A percentile compares a stretch with the other conserved stretches of the same genome.
These are phyloP conservation scores for Sinodicranocentrus sp. DNA, from an alignment of 2,888 invertebrate genomes.

Conservation along the genomic window DNA sequence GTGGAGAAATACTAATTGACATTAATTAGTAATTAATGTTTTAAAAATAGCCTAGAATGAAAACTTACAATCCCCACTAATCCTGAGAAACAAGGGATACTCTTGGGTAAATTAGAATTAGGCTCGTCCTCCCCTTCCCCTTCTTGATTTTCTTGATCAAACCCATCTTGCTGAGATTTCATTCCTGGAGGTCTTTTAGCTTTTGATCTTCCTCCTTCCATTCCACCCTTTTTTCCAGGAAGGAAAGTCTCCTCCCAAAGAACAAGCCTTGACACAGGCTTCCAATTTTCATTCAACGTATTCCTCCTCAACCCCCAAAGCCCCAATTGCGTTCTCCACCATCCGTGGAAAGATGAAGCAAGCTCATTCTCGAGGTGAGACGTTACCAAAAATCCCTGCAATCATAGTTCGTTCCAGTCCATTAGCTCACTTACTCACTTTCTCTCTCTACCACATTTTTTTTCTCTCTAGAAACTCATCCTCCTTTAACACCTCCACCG, in stretches of 20 bases:
- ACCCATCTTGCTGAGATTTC: not conserved
- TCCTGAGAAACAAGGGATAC: conserved; percentile 67
- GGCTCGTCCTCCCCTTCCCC: not conserved
- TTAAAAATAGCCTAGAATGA: no score
- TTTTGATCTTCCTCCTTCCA: conserved; percentile 5
- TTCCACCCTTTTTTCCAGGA: conserved; percentile 8
- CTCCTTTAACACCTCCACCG: no score
- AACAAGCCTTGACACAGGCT: conserved; percentile 68
- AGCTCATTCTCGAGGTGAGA: conserved; percentile 73
- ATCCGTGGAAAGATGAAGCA: conserved; percentile 72
- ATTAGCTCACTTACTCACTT: conserved; percentile 5
- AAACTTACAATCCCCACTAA: conserved; percentile 74
- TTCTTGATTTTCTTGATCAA: not conserved
- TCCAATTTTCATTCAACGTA: conserved; percentile 59
- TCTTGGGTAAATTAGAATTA: not conserved
- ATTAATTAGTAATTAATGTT: no score
- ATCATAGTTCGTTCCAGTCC: conserved; percentile 19
- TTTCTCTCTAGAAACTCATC: not conserved
- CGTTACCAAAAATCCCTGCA: conserved; percentile 69
- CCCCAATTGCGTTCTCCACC: conserved; percentile 75
- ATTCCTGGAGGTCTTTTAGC: not conserved
- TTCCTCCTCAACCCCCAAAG: conserved; percentile 69
- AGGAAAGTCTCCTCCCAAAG: conserved; percentile 72
- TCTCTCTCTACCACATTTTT: not conserved
- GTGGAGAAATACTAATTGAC: no score